Evolutionary conservation across 2,888 invertebrate species (phyloP), one percentile per base, ranked within the genome.

Genomic region (Pyrrhia umbra): DNA sequence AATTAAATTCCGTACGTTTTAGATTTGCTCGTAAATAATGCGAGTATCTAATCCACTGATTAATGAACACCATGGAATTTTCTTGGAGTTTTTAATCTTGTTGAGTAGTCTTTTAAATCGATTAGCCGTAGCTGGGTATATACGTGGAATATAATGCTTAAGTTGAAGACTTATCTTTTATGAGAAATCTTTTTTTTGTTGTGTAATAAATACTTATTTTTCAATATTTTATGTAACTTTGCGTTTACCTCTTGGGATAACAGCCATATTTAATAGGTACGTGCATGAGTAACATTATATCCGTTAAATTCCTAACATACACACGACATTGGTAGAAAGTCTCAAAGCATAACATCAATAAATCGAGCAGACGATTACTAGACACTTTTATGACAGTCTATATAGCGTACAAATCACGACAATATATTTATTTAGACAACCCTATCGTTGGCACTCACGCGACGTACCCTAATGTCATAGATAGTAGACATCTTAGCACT

Each of bases 1-100:
- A 94, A 95, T 95, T 94, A 94, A 94, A 95, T 94, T 95, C 94
- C 94, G 89, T 92, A 93, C 93, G 88, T 94, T 93, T 93, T 90
- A 81, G 90, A 89, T 90, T 92, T 88, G 91, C 89, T 93, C 95
- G 92, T 95, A 94, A 95, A 95, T 94, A 94, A 90, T 89, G 79
- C 84, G 87, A 88, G 87, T 90, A 93, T 94, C 93, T 93, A 94
- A 94, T 94, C 94, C 92, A 87, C 92, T 93, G 94, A 94, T 93
- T 94, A 93, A 94, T 91, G 92, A 93, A 91, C 87, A 85, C 77
- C 77, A 79, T 78, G 84, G 83, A 85, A 84, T 87, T 85, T 89
- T 75, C 83, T 85, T 84, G 80, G 82, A 83, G 65, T 64, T 78
- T 85, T 86, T 82, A 85, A 86, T 88, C 85, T 85, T 73, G 74